A percentile compares a stretch with the other conserved stretches of the same genome.
These are phyloP conservation scores for Polia nebulosa DNA, from an alignment of 2,888 invertebrate species.

Conservation along the genomic window DNA sequence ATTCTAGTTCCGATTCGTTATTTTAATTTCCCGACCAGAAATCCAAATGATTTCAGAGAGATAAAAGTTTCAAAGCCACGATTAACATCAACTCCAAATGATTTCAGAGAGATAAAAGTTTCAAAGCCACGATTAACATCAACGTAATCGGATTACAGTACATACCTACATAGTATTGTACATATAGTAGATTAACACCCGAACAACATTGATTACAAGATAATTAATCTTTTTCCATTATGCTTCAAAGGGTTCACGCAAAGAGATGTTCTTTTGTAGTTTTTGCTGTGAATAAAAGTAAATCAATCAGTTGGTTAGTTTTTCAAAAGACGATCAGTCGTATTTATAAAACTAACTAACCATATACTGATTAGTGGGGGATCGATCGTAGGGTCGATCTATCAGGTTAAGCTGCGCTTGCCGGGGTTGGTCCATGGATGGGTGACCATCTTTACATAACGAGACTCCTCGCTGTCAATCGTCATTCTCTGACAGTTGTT, in stretches of 20 bases:
- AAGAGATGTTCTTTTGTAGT: background rate
- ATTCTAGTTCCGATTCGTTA: background rate
- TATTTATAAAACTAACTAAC: too few species aligned
- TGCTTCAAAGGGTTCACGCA: slow-evolving; percentile 11
- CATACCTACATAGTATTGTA: too few species aligned
- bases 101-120: slow-evolving; percentile 21
- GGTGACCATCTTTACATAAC: too few species aligned
- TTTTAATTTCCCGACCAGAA: slow-evolving; percentile 3
- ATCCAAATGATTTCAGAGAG: background rate
- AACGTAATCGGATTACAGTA: slow-evolving; percentile 10
- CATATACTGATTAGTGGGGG: too few species aligned
- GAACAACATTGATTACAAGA: slow-evolving; percentile 19
- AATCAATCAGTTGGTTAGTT: background rate
- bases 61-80: slow-evolving; percentile 25
- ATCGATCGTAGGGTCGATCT: too few species aligned
- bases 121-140: slow-evolving; percentile 14
- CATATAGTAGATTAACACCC: slow-evolving; percentile 3
- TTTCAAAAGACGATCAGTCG: background rate
- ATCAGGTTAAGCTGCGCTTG: too few species aligned
- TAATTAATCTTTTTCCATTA: slow-evolving; percentile 16
- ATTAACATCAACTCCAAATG: slow-evolving; percentile 7
- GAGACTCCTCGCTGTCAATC: too few species aligned
- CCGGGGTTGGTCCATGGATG: too few species aligned
- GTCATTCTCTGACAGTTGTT: too few species aligned
- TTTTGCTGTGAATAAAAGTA: background rate